Evolutionary conservation across 2,888 invertebrate genomes (phyloP), one percentile per base, ranked within the genome.

Genomic region (Thumatha senex): DNA sequence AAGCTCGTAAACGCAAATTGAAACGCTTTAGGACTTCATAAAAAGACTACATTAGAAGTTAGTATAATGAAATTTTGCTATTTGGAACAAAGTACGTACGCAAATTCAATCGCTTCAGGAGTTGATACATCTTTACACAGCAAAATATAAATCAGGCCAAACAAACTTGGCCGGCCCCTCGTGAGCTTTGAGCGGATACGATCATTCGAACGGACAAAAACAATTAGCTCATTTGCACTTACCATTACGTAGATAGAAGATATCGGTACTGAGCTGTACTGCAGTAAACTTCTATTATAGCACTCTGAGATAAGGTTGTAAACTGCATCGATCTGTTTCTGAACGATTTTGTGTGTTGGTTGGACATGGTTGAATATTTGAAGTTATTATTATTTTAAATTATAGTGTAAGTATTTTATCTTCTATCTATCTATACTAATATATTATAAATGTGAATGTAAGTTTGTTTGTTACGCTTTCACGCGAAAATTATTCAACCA

Each of bases 61-160:
- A 58, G 48, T 34, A 24, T 46, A 54, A 58, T 58, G 54, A 54
- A 58, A 56, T 48, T 44, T 38, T 7, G 11, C 48, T 50, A 54
- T 41, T 48, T 46, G 14, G 51, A 46, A 54, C 53, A 63, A 61
- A 69, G 58, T 61, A 61, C 67, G 18, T 24, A 71, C 63, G 61
- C 60, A 51, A 61, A 59, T 61, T 68, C 60, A 72, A 76, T 61
- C 73, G 81, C 86, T 84, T 78, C 53, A 78, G 84, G 82, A 72
- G 67, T 63, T 72, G 86, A 86, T 86, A 74, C 69, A 87, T 86
- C 84, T 78, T 56, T 48, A 63, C 61, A 66, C 75, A 67, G 65
- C 71, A 72, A 76, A 79, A 77, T 84, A 87, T 90, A 88, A 90
- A 91, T 90, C 89, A 88, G 89, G 63, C 81, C 86, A 84, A 77